Evolutionary conservation across 2,113 vertebrate genomes (phyloP).

Genomic region (Trogon surrucura): DNA sequence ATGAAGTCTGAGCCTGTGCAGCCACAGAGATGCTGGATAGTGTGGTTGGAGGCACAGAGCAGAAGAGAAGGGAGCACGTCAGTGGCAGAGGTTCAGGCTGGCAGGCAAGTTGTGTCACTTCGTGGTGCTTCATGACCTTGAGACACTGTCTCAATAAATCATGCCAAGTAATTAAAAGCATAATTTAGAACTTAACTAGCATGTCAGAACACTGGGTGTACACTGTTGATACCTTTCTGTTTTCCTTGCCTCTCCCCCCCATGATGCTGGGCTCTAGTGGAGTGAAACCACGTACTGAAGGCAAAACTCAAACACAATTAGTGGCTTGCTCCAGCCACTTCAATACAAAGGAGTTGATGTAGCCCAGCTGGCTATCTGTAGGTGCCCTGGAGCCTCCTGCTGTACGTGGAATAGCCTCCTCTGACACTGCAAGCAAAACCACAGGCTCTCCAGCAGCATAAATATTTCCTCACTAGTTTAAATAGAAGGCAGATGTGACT

Average conservation of each 20-base stretch:
- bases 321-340: not conserved
- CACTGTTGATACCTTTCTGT: not conserved
- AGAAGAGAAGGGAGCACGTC: not conserved
- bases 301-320: not conserved
- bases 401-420: not conserved
- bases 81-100: not conserved
- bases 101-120: not conserved
- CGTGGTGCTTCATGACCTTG: slow-evolving; percentile 40
- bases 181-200: slow-evolving; percentile 44
- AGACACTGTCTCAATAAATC: slow-evolving; percentile 33
- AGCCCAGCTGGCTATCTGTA: not conserved
- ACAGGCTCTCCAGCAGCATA: not conserved
- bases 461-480: not conserved
- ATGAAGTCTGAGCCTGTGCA: not conserved
- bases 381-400: slow-evolving; percentile 13
- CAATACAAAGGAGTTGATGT: not conserved
- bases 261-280: not conserved
- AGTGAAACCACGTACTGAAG: slow-evolving; percentile 28
- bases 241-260: not conserved
- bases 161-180: slow-evolving; percentile 56
- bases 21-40: not conserved
- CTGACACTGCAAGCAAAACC: not conserved
- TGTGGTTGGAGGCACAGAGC: not conserved
- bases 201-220: not conserved
- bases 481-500: slow-evolving; percentile 27